Percentiles rank a stretch among this genome's conserved stretches.
phyloP scores from a whole-genome alignment of 1,140 invertebrate species.

The Drosophila mayri region DNA sequence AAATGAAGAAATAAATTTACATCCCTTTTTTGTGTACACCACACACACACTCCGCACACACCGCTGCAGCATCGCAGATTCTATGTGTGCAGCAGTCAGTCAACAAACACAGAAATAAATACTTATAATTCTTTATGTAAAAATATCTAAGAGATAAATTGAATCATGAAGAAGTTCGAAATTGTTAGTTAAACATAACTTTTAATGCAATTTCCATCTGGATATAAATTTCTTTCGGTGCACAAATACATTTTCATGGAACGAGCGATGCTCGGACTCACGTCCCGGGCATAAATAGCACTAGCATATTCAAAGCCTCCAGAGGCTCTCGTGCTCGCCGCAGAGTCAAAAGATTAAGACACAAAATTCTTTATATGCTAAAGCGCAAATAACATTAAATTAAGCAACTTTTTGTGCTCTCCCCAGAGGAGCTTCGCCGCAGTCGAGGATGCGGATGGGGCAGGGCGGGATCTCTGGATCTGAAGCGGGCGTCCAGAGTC shows the following conservation, averaged over 20 bases:
- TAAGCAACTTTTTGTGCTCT: slow-evolving; percentile 81
- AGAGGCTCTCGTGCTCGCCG: slow-evolving; percentile 59
- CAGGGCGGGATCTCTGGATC: slow-evolving; percentile 7
- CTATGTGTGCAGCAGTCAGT: slow-evolving; percentile 53
- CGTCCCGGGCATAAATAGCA: slow-evolving; percentile 81
- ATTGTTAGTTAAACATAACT: background rate
- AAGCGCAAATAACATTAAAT: slow-evolving; percentile 85
- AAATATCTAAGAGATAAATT: background rate
- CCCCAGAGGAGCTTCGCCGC: slow-evolving; percentile 39
- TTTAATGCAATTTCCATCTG: background rate
- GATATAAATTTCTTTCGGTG: slow-evolving; percentile 4
- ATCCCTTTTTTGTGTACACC: slow-evolving; percentile 68
- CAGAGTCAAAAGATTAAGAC: slow-evolving; percentile 85
- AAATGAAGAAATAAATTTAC: slow-evolving; percentile 85
- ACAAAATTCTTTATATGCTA: slow-evolving; percentile 85
- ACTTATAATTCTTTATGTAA: accelerated
- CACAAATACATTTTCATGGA: slow-evolving; percentile 40
- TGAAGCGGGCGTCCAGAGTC: slow-evolving; percentile 14
- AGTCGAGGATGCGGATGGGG: slow-evolving; percentile 5
- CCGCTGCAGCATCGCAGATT: slow-evolving; percentile 16
- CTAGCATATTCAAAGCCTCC: slow-evolving; percentile 80
- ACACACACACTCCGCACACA: slow-evolving; percentile 35
- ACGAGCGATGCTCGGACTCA: slow-evolving; percentile 47
- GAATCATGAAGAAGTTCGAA: background rate
- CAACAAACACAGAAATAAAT: slow-evolving; percentile 25